A percentile compares a stretch with the other conserved stretches of the same genome.
These are phyloP conservation scores for Drosophila grimshawi DNA, from an alignment of 1,140 invertebrate genomes.

Conservation along the genomic window DNA sequence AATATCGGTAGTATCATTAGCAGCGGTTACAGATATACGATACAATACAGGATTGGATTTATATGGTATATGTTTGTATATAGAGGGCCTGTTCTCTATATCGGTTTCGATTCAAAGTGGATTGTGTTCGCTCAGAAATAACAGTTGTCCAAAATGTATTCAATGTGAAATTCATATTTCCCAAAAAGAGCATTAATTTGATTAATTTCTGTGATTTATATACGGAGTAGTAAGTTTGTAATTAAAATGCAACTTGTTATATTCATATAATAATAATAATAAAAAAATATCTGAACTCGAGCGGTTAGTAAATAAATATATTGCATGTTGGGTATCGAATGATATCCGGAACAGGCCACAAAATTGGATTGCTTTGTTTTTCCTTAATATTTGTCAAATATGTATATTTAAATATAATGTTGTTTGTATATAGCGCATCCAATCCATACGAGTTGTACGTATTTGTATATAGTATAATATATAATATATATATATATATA, in stretches of 20 bases:
- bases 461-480: slow-evolving; percentile 38
- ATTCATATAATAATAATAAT: too few relatives aligned
- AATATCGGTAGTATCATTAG: slow-evolving; percentile 56
- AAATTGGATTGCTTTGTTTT: not conserved
- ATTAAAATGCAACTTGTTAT: too few relatives aligned
- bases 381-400: slow-evolving; percentile 13
- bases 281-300: not conserved
- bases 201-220: too few relatives aligned
- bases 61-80: slow-evolving; percentile 7
- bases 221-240: too few relatives aligned
- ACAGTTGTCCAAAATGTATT: too few relatives aligned
- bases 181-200: too few relatives aligned
- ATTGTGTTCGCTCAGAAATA: too few relatives aligned
- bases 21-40: slow-evolving; percentile 42
- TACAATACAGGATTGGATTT: slow-evolving; percentile 40
- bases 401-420: slow-evolving; percentile 52
- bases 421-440: slow-evolving; percentile 48
- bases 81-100: not conserved
- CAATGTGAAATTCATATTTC: too few relatives aligned
- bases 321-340: not conserved
- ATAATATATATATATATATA: slow-evolving; percentile 36
- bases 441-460: slow-evolving; percentile 28
- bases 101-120: not conserved
- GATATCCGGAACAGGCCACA: not conserved
- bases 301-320: slow-evolving; percentile 28